These are phyloP conservation scores for Bufotes viridis DNA, from an alignment of 2,797 vertebrate genomes.

Conservation along the genomic window DNA sequence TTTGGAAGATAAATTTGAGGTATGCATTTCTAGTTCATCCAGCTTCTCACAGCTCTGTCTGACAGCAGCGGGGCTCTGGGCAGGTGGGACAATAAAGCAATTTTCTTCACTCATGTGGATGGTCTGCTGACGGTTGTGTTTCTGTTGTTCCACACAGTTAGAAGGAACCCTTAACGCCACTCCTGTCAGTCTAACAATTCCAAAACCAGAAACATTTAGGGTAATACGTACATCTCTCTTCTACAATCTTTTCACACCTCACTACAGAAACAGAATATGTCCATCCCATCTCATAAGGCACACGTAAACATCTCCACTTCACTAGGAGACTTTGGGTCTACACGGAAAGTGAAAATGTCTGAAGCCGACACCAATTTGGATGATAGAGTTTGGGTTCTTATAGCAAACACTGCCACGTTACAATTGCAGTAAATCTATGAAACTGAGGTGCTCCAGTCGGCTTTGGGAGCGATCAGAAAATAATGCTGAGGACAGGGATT, in stretches of 20 bases:
- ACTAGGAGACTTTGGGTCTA: too few species aligned
- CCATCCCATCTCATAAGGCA: too few species aligned
- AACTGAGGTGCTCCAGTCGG: too few species aligned
- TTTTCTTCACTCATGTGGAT: slow-evolving; percentile 8
- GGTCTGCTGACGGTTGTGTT: not conserved
- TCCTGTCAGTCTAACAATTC: slow-evolving; percentile 56
- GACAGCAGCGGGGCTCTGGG: slow-evolving; percentile 29
- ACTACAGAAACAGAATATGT: not conserved
- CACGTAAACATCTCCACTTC: too few species aligned
- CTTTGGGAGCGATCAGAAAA: too few species aligned
- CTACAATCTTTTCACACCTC: not conserved
- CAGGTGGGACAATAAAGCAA: not conserved
- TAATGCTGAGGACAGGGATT: too few species aligned
- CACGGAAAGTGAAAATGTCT: too few species aligned
- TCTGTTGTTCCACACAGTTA: slow-evolving; percentile 34
- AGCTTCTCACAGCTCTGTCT: slow-evolving; percentile 17
- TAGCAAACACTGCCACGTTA: too few species aligned
- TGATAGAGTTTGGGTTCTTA: too few species aligned
- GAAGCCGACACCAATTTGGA: too few species aligned
- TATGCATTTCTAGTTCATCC: slow-evolving; percentile 1
- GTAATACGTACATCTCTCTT: not conserved
- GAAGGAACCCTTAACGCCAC: slow-evolving; percentile 67
- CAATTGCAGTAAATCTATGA: too few species aligned
- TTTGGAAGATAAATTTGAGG: not conserved
- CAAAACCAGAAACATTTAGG: too few species aligned